Conservation (phyloP, 2,888 invertebrate genomes). For the Drosophila dives region DNA sequence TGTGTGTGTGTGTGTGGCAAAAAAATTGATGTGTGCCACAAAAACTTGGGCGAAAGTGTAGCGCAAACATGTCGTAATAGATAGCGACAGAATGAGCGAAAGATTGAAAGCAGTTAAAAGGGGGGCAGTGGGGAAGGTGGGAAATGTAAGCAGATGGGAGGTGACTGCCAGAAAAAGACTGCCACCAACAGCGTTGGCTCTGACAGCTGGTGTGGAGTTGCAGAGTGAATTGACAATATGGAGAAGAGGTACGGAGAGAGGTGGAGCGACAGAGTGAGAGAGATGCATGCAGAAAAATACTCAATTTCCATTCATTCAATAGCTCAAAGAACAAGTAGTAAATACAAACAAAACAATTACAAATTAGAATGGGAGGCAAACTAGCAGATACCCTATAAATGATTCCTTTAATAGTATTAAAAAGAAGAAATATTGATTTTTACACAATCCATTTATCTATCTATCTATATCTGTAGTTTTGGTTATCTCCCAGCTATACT, state of each 20-base stretch:
- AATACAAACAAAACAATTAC: conserved; percentile 40
- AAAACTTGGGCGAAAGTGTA: conserved; percentile 66
- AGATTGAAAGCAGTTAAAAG: conserved; percentile 3
- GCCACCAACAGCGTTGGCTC: conserved; percentile 56
- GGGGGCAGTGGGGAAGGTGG: not conserved
- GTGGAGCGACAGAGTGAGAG: not conserved
- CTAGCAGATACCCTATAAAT: not conserved
- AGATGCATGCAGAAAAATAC: conserved; percentile 26
- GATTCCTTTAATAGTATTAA: not conserved
- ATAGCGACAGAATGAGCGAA: conserved; percentile 40
- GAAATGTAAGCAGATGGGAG: not conserved
- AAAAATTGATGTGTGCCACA: conserved; percentile 55
- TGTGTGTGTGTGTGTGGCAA: conserved; percentile 5
- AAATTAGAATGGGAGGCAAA: not conserved
- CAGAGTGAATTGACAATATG: conserved; percentile 76
- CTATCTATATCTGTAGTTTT: not conserved
- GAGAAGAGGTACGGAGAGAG: conserved; percentile 2
- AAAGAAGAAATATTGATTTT: not conserved
- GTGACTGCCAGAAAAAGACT: conserved; percentile 30
- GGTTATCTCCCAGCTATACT: not conserved
- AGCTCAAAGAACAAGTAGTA: conserved; percentile 65
- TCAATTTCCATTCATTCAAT: conserved; percentile 46
- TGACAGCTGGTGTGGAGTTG: conserved; percentile 63
- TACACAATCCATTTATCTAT: too few species aligned
- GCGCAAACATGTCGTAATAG: conserved; percentile 72